These are phyloP conservation scores for Leptobrachium leishanense DNA, from an alignment of 2,113 vertebrate species.

Conservation along the genomic window DNA sequence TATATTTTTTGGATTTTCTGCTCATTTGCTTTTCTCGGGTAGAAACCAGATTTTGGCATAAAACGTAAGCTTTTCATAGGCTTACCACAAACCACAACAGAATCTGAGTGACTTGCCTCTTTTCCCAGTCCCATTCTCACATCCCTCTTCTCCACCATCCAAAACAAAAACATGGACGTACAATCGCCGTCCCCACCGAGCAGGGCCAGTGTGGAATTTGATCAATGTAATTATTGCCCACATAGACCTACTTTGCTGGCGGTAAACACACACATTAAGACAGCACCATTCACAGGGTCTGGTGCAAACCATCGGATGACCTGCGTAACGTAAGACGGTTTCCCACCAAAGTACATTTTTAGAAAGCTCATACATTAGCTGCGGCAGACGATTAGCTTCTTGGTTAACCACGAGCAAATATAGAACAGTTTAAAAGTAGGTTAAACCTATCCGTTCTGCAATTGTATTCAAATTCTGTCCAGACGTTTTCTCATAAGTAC, in stretches of 20 bases:
- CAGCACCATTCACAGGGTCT: background rate
- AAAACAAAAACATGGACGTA: background rate
- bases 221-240: too few relatives aligned
- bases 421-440: conserved; percentile 31
- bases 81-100: conserved; percentile 24
- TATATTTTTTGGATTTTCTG: too few relatives aligned
- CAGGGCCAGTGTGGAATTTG: too few relatives aligned
- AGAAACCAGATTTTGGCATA: conserved; percentile 2
- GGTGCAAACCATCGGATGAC: background rate
- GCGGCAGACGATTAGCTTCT: background rate
- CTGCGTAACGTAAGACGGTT: background rate
- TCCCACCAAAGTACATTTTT: conserved; percentile 3
- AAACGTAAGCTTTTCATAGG: conserved; percentile 3
- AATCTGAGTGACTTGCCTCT: background rate
- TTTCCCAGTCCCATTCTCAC: background rate
- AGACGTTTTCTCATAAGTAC: conserved; percentile 16
- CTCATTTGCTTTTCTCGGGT: background rate
- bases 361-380: conserved; percentile 8
- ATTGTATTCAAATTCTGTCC: conserved; percentile 1
- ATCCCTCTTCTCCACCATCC: background rate
- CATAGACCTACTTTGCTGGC: too few relatives aligned
- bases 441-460: conserved; percentile 17
- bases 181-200: too few relatives aligned
- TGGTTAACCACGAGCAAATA: conserved; percentile 10
- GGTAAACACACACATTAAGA: background rate